Conservation (phyloP, 2,888 invertebrate genomes). For the Copidosoma aretas region DNA sequence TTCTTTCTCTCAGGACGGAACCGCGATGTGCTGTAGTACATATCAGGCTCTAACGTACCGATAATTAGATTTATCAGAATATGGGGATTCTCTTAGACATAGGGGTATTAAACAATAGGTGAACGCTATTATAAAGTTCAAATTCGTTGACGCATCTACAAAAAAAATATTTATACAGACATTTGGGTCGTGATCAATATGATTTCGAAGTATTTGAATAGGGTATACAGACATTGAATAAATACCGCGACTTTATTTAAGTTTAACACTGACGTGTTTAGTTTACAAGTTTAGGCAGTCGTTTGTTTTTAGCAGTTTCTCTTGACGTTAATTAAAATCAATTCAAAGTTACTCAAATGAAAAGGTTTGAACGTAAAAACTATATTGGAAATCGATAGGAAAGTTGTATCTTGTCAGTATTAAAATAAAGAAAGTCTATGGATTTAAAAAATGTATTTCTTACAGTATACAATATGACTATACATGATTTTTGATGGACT, state of each 20-base stretch:
- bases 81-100: too few species aligned
- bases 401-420: conserved; percentile 4
- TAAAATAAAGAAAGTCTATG: conserved; percentile 16
- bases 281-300: background rate
- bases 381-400: background rate
- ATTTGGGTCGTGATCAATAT: conserved; percentile 20
- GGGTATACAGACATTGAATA: conserved; percentile 24
- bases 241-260: conserved; percentile 19
- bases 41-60: too few species aligned
- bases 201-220: conserved; percentile 32
- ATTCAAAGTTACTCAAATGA: too few species aligned
- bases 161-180: background rate
- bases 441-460: conserved; percentile 31
- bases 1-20: conserved; percentile 25
- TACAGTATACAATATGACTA: conserved; percentile 20
- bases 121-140: too few species aligned
- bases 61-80: too few species aligned
- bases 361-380: background rate
- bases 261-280: conserved; percentile 19
- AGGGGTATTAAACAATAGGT: too few species aligned
- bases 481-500: conserved; percentile 28
- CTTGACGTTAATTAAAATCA: too few species aligned
- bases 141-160: too few species aligned
- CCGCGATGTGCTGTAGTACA: conserved; percentile 2
- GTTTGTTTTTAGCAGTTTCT: too few species aligned